Conservation (phyloP, 2,797 vertebrate species). For the Lithobates sylvaticus region DNA sequence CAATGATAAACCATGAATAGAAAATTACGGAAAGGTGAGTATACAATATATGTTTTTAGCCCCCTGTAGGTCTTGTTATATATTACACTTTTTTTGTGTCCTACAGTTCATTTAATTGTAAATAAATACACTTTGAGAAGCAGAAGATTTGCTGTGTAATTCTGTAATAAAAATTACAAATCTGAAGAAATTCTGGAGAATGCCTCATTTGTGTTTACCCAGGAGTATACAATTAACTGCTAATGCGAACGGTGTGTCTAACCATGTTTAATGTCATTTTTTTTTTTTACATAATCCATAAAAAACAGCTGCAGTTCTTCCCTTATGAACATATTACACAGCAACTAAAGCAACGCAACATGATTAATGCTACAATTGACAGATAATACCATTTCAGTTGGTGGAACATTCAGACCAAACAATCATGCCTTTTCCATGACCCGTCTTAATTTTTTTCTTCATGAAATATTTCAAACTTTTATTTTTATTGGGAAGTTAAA, state of each 20-base stretch:
- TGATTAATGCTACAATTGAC: conserved; percentile 38
- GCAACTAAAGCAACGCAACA: conserved; percentile 10
- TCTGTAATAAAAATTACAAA: not conserved
- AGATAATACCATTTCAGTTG: conserved; percentile 33
- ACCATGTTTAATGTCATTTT: not conserved
- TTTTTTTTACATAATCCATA: not conserved
- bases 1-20: no score
- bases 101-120: not conserved
- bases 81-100: not conserved
- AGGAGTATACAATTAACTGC: not conserved
- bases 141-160: not conserved
- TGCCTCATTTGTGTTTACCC: not conserved
- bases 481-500: conserved; percentile 70
- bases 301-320: not conserved
- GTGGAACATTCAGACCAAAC: conserved; percentile 63
- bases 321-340: conserved; percentile 18
- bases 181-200: not conserved
- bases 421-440: conserved; percentile 64
- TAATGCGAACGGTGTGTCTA: not conserved
- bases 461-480: conserved; percentile 66
- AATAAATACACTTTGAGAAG: not conserved
- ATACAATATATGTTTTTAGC: no score
- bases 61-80: not conserved
- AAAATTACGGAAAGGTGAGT: no score
- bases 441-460: conserved; percentile 69